These are phyloP conservation scores for Tromatobia lineatoria DNA, from an alignment of 2,888 invertebrate species.

Conservation along the genomic window DNA sequence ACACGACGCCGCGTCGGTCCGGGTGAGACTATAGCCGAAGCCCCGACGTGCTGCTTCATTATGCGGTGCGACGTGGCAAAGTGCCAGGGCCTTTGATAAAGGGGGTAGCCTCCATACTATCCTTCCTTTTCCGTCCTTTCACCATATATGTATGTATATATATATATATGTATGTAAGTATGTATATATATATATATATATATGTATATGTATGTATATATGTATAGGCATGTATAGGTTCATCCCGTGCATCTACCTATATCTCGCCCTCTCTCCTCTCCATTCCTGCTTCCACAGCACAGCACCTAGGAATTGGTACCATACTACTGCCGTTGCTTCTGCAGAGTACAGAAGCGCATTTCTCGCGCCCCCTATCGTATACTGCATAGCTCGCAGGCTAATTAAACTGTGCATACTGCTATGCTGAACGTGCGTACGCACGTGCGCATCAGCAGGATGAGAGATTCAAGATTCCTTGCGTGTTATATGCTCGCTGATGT, in stretches of 20 bases:
- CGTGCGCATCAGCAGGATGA: constrained; percentile 65
- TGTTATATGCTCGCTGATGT: constrained; percentile 23
- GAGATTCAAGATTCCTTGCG: constrained; percentile 59
- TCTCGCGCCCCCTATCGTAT: constrained; percentile 43
- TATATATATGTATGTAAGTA: background rate
- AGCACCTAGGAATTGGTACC: constrained; percentile 16
- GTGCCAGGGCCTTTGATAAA: constrained; percentile 82
- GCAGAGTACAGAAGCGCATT: constrained; percentile 21
- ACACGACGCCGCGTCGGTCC: constrained; percentile 71
- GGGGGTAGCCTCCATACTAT: constrained; percentile 70
- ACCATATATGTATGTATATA: constrained; percentile 19
- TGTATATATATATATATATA: background rate
- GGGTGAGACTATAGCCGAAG: constrained; percentile 75
- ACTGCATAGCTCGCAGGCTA: constrained; percentile 63
- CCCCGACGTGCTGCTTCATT: constrained; percentile 83
- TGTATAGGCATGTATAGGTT: no score
- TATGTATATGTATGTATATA: constrained; percentile 22
- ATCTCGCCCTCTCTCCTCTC: constrained; percentile 41
- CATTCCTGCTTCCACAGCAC: constrained; percentile 35
- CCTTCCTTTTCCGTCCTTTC: constrained; percentile 58
- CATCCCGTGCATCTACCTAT: constrained; percentile 10
- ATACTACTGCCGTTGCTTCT: constrained; percentile 23
- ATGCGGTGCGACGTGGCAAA: constrained; percentile 83
- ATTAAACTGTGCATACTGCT: constrained; percentile 69
- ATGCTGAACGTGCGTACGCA: constrained; percentile 47